These are phyloP conservation scores for Lamellibrachia luymesi DNA, from an alignment of 1,140 invertebrate species.

Conservation along the genomic window DNA sequence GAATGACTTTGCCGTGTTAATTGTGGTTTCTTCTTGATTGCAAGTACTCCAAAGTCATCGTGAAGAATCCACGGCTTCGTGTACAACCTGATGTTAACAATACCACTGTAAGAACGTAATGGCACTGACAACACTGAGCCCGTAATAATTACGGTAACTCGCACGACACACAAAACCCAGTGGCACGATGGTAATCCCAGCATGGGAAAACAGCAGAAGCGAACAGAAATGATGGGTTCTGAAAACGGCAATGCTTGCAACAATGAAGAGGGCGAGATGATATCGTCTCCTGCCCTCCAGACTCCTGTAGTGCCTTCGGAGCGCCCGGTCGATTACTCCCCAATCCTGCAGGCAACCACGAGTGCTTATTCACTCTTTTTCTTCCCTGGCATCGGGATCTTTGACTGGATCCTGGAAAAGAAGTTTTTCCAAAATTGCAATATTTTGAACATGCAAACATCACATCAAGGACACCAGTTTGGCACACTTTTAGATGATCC, in stretches of 20 bases:
- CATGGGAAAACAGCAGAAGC: not conserved
- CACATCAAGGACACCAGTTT: no score
- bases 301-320: not conserved
- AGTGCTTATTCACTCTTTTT: slow-evolving; percentile 52
- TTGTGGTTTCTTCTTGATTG: not conserved
- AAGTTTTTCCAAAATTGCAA: slow-evolving; percentile 39
- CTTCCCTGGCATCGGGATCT: slow-evolving; percentile 88
- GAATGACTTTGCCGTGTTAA: not conserved
- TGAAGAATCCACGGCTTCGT: not conserved
- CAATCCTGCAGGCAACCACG: not conserved
- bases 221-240: not conserved
- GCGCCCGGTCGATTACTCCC: not conserved
- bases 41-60: not conserved
- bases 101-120: not conserved
- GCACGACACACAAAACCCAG: not conserved
- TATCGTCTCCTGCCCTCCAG: not conserved
- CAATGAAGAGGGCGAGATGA: not conserved
- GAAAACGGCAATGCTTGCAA: not conserved
- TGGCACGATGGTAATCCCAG: not conserved
- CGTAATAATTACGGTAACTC: not conserved
- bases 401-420: slow-evolving; percentile 77
- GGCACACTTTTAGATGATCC: no score
- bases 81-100: not conserved
- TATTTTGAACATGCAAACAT: not conserved
- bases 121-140: not conserved